Base-by-base conservation (phyloP, 2,113 vertebrate species). In the Pseudorhombus dupliciocellatus region DNA sequence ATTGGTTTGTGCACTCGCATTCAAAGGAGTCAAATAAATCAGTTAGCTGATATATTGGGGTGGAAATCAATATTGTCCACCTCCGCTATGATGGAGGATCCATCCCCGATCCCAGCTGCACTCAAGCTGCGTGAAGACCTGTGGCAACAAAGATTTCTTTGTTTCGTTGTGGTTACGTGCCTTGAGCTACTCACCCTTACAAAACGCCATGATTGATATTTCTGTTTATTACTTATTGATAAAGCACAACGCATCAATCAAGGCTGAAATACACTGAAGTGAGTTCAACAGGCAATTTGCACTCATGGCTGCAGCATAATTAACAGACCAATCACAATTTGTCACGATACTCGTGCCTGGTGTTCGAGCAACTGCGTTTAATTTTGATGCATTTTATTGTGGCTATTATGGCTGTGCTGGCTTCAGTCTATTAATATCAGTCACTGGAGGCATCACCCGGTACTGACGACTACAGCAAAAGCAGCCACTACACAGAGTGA, bases 1-100 rank as follows among this genome's bases (percentile, higher is more conserved):
- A 87, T 87, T 90, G 87, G 84, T 86, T 86, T 89, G 89, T 89
- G 86, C 28, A 31, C 81, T 63, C 7, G 86, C 85, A 88, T 91
- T 84, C 79, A 77, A 78, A 86, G 63, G 68, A 84, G 54, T 34
- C 72, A 66, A n/a, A 86, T 88, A 76, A 80, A 84, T 88, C 85
- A 84, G 83, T 48, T 65, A 24, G 80, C 50, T 80, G 85, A 89
- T 85, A 78, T 82, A 75, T 78, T 72, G 59, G 52, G 84, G 66
- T 61, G 51, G 69, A 81, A 90, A 91, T 91, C 90, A 78, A 88
- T 91, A 89, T 40, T 22, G 75, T 84, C 79, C 80, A 83, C 81
- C 79, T 79, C 62, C 75, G 26, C 20, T 63, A 75, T 87, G 87
- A 90, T 87, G 51, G 73, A 90, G 77, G 70, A 54, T 73, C 75